A percentile compares a stretch with the other conserved stretches of the same genome.
These are phyloP conservation scores for Ailuropoda melanoleuca DNA, from an alignment of 2,113 vertebrate species.

Conservation along the genomic window DNA sequence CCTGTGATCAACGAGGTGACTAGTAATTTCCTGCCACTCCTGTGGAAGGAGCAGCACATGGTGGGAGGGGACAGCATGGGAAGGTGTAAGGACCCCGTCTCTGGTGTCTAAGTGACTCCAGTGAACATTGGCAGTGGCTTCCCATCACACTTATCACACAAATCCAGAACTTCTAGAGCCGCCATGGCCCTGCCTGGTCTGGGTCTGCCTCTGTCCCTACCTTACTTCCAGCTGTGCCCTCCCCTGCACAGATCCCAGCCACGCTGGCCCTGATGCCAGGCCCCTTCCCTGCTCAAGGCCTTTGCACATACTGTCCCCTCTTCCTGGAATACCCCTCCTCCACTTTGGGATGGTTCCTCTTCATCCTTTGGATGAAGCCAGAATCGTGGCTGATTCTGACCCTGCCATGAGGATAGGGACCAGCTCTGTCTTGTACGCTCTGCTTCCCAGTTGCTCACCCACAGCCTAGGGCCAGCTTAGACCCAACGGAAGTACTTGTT, in stretches of 20 bases:
- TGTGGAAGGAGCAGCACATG: accelerated
- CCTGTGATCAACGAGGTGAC: background rate
- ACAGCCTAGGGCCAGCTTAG: background rate
- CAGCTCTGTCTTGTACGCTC: background rate
- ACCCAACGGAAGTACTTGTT: background rate
- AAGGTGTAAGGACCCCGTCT: too few relatives aligned
- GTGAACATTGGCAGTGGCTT: background rate
- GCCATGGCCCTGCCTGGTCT: background rate
- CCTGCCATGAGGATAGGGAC: accelerated
- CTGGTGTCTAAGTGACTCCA: accelerated
- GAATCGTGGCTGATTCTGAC: background rate
- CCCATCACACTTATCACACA: background rate
- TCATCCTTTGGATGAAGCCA: background rate
- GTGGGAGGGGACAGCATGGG: background rate
- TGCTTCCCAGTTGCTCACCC: too few relatives aligned
- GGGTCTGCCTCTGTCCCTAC: background rate
- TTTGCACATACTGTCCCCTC: background rate
- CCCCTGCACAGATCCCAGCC: background rate
- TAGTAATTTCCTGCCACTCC: background rate
- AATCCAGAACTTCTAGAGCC: background rate
- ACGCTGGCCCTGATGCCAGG: background rate
- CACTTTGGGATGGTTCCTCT: background rate
- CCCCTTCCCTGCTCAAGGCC: background rate
- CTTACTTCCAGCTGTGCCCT: accelerated
- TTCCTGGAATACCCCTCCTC: background rate